A percentile compares a stretch with the other conserved stretches of the same genome.
Conservation (phyloP, 2,797 vertebrate genomes). For the Poecilia picta region DNA sequence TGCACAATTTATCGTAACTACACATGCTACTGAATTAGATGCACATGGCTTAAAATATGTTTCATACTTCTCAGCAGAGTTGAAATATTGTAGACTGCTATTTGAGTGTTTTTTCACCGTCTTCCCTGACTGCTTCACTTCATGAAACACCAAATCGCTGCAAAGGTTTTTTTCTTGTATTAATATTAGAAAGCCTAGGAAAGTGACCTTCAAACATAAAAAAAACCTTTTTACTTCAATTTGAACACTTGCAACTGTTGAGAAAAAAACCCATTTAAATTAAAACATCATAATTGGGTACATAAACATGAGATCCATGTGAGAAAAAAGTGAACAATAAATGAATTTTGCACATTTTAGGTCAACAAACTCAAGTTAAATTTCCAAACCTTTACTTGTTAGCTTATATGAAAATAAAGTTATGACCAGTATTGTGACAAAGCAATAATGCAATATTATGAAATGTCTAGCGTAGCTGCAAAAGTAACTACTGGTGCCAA, state of each 20-base stretch:
- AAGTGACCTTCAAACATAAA: background rate
- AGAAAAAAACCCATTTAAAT: slow-evolving; percentile 12
- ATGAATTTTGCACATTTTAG: background rate
- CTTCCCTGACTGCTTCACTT: slow-evolving; percentile 23
- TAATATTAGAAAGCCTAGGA: slow-evolving; percentile 21
- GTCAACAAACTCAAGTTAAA: background rate
- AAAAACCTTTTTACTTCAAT: background rate
- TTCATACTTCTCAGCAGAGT: slow-evolving; percentile 26
- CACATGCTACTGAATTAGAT: slow-evolving; percentile 43
- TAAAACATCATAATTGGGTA: background rate
- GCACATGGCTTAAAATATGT: slow-evolving; percentile 32
- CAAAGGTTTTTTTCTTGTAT: slow-evolving; percentile 3
- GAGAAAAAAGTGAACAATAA: slow-evolving; percentile 11
- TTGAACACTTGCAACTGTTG: slow-evolving; percentile 11
- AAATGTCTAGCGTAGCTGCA: background rate
- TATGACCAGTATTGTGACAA: slow-evolving; percentile 4
- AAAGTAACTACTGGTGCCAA: slow-evolving; percentile 1
- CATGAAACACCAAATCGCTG: slow-evolving; percentile 25
- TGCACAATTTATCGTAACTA: slow-evolving; percentile 63
- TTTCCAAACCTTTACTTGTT: background rate
- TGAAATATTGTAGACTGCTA: slow-evolving; percentile 32
- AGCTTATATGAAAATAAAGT: background rate
- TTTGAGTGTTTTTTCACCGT: slow-evolving; percentile 8
- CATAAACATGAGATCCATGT: background rate
- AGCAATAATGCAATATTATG: background rate